Conservation (phyloP, 2,113 vertebrate genomes). For the Gambusia holbrooki region DNA sequence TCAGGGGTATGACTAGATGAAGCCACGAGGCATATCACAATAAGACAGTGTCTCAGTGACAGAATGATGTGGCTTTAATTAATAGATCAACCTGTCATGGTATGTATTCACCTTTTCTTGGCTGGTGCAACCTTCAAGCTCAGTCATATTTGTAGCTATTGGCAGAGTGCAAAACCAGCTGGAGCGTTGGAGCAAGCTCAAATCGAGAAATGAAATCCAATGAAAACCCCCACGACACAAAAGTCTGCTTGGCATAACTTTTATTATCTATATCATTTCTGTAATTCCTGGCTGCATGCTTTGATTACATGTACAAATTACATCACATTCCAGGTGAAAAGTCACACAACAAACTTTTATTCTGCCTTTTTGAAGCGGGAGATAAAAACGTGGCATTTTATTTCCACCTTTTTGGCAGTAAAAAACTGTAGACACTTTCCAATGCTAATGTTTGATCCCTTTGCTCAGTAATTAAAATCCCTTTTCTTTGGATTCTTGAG, state of each 20-base stretch:
- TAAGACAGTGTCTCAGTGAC: neutral
- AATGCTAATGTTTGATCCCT: too few relatives aligned
- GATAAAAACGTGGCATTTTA: too few relatives aligned
- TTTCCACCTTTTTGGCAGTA: too few relatives aligned
- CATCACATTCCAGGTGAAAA: too few relatives aligned
- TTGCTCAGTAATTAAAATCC: too few relatives aligned
- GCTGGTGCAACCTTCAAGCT: neutral
- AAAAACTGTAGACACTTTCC: too few relatives aligned
- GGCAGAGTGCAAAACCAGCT: neutral
- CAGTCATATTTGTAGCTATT: neutral
- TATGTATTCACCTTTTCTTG: neutral
- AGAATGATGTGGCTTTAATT: neutral
- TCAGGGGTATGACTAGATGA: neutral
- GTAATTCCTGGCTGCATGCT: too few relatives aligned
- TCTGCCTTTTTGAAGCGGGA: too few relatives aligned
- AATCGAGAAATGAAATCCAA: neutral
- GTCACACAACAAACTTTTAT: too few relatives aligned
- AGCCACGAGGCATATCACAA: neutral
- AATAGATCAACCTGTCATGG: neutral
- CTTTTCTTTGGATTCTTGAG: too few relatives aligned
- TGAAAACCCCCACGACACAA: neutral
- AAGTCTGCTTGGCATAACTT: neutral
- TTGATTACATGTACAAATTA: too few relatives aligned
- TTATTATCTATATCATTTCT: neutral
- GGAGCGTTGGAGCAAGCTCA: neutral